Evolutionary conservation across 2,113 vertebrate genomes (phyloP), one percentile per base, ranked within the genome.

Genomic region (Montifringilla adamsi): DNA sequence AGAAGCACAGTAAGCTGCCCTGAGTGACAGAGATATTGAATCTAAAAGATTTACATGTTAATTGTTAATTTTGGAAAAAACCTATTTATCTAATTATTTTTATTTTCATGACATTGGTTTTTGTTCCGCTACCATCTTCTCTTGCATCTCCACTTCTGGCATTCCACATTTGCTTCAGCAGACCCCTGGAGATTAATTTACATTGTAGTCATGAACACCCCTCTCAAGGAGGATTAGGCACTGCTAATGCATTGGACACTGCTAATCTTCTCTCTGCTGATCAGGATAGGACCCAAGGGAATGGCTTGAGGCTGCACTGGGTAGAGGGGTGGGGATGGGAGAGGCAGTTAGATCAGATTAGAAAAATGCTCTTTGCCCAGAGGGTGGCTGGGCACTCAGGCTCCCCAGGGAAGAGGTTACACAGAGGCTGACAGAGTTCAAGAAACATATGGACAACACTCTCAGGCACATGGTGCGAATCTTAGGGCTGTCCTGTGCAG

Each of bases 81-180:
- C 2, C 1, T 12, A 14, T 49, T 58, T 70, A 12, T 9, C 13
- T 63, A 26, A 69, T 89, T 59, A 2, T 68, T 79, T 64, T 73
- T 1, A 31, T 68, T 76, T 84, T 70, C 56, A 43, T 2, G 0
- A 24, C 15, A 19, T 44, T 47, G 11, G 0, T 0, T 69, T 81
- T 75, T 70, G 11, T 19, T 77, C 37, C 17, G 43, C 19, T 41
- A 5, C 7, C 10, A 49, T 28, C 20, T 44, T 49, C 28, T 84
- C n/a, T 77, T 55, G 24, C 37, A 24, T 66, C 33, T 78, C 28
- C 8, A 6, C 7, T 89, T 84, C 68, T 50, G 24, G 15, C 8
- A 6, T 52, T 15, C 16, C 43, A 27, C 5, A 21, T 43, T 73
- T 91, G 7, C 21, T 58, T 47, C 76, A 73, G 31, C 28, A 93